phyloP scores from a whole-genome alignment of 2,113 vertebrate genomes.

The Tychaedon coryphoeus region DNA sequence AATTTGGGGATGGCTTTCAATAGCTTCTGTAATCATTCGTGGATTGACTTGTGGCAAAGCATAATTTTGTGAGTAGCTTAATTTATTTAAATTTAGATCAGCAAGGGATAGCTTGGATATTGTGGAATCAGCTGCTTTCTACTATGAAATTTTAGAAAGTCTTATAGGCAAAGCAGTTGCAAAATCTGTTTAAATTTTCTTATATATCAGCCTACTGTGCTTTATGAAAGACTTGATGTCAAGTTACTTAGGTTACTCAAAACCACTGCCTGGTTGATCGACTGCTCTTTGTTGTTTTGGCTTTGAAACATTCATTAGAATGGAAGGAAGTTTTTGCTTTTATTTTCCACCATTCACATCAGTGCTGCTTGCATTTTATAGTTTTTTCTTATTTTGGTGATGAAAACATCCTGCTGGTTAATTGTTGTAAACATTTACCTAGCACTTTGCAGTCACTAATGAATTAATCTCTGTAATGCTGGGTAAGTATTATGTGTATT shows the following conservation, averaged over 20 bases:
- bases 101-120: not conserved
- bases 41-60: not conserved
- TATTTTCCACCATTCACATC: not conserved
- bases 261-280: not conserved
- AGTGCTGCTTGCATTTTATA: not conserved
- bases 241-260: not conserved
- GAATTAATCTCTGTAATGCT: not conserved
- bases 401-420: conserved; percentile 3
- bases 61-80: not conserved
- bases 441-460: not conserved
- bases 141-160: not conserved
- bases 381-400: not conserved
- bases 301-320: not conserved
- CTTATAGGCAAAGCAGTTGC: not conserved
- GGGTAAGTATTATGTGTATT: not conserved
- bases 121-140: not conserved
- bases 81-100: not conserved
- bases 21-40: not conserved
- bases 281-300: not conserved
- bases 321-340: not conserved
- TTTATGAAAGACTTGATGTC: not conserved
- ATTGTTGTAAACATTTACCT: conserved; percentile 37
- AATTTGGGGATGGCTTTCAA: not conserved
- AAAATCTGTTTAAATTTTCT: not conserved
- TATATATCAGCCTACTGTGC: not conserved